A percentile compares a stretch with the other conserved stretches of the same genome.
Evolutionary conservation across 2,888 invertebrate genomes (phyloP).

Genomic region (Nemurella pictetii): DNA sequence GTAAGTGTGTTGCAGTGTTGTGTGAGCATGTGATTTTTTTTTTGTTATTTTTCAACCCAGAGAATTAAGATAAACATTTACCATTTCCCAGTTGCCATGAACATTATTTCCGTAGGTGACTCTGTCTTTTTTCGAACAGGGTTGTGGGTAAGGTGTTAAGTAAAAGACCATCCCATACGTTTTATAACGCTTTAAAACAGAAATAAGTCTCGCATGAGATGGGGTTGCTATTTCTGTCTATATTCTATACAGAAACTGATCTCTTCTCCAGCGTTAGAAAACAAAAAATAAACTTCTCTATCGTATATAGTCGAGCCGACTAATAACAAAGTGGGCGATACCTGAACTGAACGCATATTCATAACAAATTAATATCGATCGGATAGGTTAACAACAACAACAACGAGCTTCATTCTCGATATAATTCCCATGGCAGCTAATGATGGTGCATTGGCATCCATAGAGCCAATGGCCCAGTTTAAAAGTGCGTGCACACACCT

Average conservation of each 20-base stretch:
- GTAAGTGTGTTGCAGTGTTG: not conserved
- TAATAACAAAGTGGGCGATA: not conserved
- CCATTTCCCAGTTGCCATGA: too few relatives aligned
- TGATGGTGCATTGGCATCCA: not conserved
- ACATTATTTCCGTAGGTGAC: not conserved
- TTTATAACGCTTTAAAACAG: not conserved
- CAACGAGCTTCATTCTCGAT: not conserved
- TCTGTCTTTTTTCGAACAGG: not conserved
- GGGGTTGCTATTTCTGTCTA: not conserved
- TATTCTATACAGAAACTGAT: not conserved
- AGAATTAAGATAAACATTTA: not conserved
- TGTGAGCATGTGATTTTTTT: not conserved
- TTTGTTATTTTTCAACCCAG: not conserved
- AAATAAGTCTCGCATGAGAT: not conserved
- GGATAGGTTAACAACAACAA: not conserved
- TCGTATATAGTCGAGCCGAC: not conserved
- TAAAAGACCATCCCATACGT: not conserved
- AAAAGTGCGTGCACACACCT: not conserved
- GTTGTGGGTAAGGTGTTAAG: not conserved
- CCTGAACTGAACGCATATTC: not conserved
- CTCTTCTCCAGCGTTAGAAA: not conserved
- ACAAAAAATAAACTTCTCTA: not conserved
- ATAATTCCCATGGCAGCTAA: not conserved
- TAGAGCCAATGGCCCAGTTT: not conserved
- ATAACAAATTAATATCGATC: not conserved